These are phyloP conservation scores for Origma solitaria DNA, from an alignment of 2,113 vertebrate genomes.

Conservation along the genomic window DNA sequence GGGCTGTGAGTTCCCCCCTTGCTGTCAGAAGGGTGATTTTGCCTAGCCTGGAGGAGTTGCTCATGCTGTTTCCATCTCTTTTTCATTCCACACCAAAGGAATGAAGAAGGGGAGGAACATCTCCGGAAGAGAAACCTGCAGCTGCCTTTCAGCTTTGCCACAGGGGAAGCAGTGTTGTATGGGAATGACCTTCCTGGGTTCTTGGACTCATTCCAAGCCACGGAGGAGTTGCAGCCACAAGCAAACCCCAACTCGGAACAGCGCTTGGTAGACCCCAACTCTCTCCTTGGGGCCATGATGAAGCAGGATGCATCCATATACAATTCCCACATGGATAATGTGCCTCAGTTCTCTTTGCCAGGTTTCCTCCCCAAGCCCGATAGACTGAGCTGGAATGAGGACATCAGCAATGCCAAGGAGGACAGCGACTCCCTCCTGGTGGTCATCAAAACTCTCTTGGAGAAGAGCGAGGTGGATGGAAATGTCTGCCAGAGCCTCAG, in stretches of 20 bases:
- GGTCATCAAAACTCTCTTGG: constrained; percentile 58
- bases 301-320: constrained; percentile 70
- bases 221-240: constrained; percentile 2
- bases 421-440: constrained; percentile 34
- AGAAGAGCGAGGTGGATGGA: not conserved
- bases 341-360: constrained; percentile 59
- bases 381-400: not conserved
- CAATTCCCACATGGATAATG: not conserved
- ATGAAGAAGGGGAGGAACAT: constrained; percentile 76
- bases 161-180: constrained; percentile 78
- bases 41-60: not conserved
- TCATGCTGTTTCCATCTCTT: not conserved
- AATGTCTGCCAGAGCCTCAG: constrained; percentile 25
- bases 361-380: constrained; percentile 43
- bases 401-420: not conserved
- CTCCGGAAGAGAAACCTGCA: constrained; percentile 69
- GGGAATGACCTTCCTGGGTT: not conserved
- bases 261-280: constrained; percentile 7
- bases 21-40: not conserved
- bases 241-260: not conserved
- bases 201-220: not conserved
- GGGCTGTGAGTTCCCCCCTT: not conserved
- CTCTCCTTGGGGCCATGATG: constrained; percentile 73
- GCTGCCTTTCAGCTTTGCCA: constrained; percentile 76
- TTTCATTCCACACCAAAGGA: not conserved